These are phyloP conservation scores for Porites cylindrica DNA, from an alignment of 92 coral and sea anemone species.

Conservation along the genomic window DNA sequence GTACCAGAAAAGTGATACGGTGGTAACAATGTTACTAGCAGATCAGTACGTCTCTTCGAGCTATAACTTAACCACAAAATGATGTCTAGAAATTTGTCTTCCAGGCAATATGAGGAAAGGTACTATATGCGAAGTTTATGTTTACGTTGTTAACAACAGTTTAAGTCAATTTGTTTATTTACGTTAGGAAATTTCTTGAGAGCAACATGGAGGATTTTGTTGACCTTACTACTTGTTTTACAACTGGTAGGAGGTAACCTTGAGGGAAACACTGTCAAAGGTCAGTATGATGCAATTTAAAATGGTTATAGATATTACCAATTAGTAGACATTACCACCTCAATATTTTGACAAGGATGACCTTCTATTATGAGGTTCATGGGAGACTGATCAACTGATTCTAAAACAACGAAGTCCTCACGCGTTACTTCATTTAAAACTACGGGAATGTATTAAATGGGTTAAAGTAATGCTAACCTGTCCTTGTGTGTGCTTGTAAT, in stretches of 20 bases:
- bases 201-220: background rate
- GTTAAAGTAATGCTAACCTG: too few species aligned
- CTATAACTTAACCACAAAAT: constrained; percentile 29
- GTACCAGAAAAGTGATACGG: constrained; percentile 10
- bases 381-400: too few species aligned
- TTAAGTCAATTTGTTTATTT: background rate
- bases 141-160: background rate
- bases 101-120: constrained; percentile 25
- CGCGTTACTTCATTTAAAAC: background rate
- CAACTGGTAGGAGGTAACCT: background rate
- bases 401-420: background rate
- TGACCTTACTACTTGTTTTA: constrained; percentile 9
- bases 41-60: background rate
- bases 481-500: too few species aligned
- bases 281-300: background rate
- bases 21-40: background rate
- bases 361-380: too few species aligned
- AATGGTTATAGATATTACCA: background rate
- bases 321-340: too few species aligned
- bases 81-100: background rate
- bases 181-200: background rate
- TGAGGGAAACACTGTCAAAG: constrained; percentile 9
- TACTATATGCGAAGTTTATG: background rate
- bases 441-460: background rate
- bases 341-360: too few species aligned